These are phyloP conservation scores for Dendrocincla fuliginosa DNA, from an alignment of 2,797 vertebrate genomes.

Conservation along the genomic window DNA sequence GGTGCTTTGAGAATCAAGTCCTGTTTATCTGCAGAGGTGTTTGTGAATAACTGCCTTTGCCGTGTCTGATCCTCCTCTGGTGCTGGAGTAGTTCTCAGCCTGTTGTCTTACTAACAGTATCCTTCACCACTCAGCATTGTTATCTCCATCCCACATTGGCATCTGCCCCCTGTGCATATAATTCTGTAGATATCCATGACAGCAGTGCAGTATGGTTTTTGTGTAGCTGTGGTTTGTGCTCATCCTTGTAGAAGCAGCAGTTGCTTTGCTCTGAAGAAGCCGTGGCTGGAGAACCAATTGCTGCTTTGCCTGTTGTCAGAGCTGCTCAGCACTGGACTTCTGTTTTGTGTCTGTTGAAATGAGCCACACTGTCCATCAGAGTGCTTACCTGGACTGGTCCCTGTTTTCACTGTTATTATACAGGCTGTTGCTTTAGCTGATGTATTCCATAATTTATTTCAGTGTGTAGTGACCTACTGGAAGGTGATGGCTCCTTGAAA, in stretches of 20 bases:
- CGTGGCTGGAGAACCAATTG: rapidly evolving
- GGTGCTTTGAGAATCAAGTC: background rate
- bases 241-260: background rate
- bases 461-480: background rate
- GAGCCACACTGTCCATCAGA: background rate
- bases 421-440: background rate
- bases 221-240: background rate
- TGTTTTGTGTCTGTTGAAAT: background rate
- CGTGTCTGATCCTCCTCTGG: background rate
- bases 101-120: background rate
- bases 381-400: background rate
- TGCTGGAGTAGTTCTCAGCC: background rate
- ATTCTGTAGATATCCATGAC: background rate
- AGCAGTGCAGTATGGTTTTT: rapidly evolving
- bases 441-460: background rate
- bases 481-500: background rate
- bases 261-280: background rate
- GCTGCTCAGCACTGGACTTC: background rate
- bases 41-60: background rate
- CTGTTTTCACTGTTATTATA: too few species aligned
- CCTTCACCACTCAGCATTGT: background rate
- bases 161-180: background rate
- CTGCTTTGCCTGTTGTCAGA: background rate
- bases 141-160: background rate
- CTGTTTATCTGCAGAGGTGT: background rate